Conservation (phyloP, 2,888 invertebrate species). For the Sarcophaga carnaria region DNA sequence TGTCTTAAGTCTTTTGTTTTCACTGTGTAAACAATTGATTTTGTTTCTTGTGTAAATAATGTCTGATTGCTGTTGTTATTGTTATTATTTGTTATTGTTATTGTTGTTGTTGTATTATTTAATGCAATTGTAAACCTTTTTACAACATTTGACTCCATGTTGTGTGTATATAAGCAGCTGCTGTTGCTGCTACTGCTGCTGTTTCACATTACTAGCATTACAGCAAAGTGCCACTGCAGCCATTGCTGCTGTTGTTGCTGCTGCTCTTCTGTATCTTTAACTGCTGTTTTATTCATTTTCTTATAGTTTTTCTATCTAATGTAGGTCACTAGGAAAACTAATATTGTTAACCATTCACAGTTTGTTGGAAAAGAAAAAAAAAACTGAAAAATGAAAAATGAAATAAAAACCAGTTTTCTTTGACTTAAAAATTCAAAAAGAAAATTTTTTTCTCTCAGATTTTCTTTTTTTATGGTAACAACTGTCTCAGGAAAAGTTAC, state of each 20-base stretch:
- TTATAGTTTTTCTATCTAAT: conserved; percentile 34
- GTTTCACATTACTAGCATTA: background rate
- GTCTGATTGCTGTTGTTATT: conserved; percentile 19
- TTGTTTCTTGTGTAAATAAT: too few species aligned
- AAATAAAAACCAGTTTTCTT: conserved; percentile 32
- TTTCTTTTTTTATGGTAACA: background rate
- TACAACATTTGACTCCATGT: conserved; percentile 63
- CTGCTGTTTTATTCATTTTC: conserved; percentile 18
- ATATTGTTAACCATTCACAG: conserved; percentile 56
- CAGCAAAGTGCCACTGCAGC: background rate
- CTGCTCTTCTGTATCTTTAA: conserved; percentile 14
- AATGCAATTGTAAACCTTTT: conserved; percentile 64
- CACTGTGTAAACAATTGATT: background rate
- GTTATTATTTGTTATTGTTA: conserved; percentile 8
- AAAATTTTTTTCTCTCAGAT: background rate
- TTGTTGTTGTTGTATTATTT: conserved; percentile 47
- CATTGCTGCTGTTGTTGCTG: background rate
- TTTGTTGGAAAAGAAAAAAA: conserved; percentile 16
- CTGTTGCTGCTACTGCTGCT: background rate
- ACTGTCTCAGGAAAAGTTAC: too few species aligned
- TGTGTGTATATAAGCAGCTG: conserved; percentile 27
- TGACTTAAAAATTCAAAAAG: background rate
- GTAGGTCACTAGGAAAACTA: conserved; percentile 68
- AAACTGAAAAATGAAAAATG: conserved; percentile 24
- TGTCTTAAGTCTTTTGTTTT: background rate